Evolutionary conservation across 2,888 invertebrate genomes (phyloP).

Genomic region (Leistus spinibarbis): DNA sequence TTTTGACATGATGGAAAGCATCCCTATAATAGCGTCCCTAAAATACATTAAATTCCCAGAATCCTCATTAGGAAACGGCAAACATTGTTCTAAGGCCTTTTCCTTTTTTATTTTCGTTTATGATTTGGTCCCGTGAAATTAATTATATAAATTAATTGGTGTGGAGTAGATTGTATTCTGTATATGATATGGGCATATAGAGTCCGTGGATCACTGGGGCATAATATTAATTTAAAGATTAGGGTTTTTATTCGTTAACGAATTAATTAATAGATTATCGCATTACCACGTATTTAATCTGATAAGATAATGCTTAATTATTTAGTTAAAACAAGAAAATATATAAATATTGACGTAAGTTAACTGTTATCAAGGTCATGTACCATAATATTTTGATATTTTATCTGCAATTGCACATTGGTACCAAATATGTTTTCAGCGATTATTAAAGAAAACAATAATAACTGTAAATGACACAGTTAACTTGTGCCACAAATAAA

Average conservation of each 20-base stretch:
- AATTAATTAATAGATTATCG: not conserved
- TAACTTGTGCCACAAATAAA: not conserved
- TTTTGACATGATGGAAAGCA: conserved; percentile 1
- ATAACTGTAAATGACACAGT: not conserved
- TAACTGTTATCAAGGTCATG: not conserved
- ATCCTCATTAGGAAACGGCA: not conserved
- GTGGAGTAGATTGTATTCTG: too few relatives aligned
- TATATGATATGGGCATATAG: too few relatives aligned
- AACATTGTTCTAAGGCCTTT: too few relatives aligned
- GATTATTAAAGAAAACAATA: not conserved
- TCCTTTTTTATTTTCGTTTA: too few relatives aligned
- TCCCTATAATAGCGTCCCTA: not conserved
- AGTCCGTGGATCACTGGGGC: too few relatives aligned
- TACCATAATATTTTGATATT: not conserved
- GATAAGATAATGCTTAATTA: not conserved
- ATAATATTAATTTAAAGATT: not conserved
- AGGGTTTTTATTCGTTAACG: not conserved
- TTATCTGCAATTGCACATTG: not conserved
- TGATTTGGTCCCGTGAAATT: too few relatives aligned
- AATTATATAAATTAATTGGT: too few relatives aligned
- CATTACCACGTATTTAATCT: not conserved
- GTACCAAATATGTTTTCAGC: not conserved
- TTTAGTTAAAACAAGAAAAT: not conserved
- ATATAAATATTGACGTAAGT: too few relatives aligned
- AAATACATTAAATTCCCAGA: not conserved